Percentiles rank a stretch among this genome's conserved stretches.
These are phyloP conservation scores for Apogon hyalosoma DNA, from an alignment of 2,797 vertebrate species.

Conservation along the genomic window DNA sequence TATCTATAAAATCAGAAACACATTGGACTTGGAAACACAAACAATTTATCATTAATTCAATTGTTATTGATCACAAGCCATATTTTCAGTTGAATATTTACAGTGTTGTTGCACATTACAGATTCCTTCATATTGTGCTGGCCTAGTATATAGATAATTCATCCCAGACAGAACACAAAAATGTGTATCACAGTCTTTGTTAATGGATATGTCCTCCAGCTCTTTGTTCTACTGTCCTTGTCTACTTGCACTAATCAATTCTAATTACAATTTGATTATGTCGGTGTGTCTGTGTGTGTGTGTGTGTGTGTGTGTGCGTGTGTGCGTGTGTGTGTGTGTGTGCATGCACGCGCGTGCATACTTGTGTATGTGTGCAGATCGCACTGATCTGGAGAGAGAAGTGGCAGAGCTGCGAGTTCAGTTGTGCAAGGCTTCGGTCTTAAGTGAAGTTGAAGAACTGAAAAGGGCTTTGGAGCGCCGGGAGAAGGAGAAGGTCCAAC, in stretches of 20 bases:
- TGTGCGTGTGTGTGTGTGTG: neutral
- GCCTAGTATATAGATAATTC: too few species aligned
- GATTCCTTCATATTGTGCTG: too few species aligned
- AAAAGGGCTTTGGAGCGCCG: constrained; percentile 86
- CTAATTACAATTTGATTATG: neutral
- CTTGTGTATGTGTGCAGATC: constrained; percentile 43
- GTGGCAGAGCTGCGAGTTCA: constrained; percentile 86
- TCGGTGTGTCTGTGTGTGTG: neutral
- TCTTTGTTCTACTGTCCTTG: neutral
- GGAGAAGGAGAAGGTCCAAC: constrained; percentile 88
- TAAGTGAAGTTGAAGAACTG: constrained; percentile 88
- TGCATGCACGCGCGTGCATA: neutral
- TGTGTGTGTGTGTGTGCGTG: neutral
- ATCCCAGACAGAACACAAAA: too few species aligned
- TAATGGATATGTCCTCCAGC: neutral
- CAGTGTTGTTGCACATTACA: too few species aligned
- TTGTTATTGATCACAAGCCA: too few species aligned
- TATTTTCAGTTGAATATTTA: too few species aligned
- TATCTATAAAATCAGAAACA: too few species aligned
- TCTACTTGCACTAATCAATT: constrained; percentile 1
- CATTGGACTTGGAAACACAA: too few species aligned
- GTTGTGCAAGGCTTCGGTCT: constrained; percentile 79
- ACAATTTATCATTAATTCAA: too few species aligned
- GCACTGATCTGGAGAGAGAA: constrained; percentile 85
- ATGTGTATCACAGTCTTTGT: neutral